Base-by-base conservation (phyloP, 2,797 vertebrate genomes). In the Micropoecilia bifurca region DNA sequence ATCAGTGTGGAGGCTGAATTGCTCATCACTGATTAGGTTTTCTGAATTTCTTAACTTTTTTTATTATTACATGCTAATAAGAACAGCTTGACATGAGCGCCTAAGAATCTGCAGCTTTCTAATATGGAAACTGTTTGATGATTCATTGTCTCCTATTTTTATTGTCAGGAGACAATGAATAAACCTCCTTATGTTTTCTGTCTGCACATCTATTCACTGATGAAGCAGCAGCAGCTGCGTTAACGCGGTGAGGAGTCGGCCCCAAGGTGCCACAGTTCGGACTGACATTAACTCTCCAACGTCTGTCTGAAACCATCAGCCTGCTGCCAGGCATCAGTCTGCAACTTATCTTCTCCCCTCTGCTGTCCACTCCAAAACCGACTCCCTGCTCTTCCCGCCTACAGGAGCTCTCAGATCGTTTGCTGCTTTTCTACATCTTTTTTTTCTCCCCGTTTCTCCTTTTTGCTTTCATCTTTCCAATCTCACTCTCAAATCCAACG, bases 171-270 rank as follows among this genome's bases (percentile, higher is more conserved):
- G 80, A 85, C 73, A 46, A 50, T 84, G 30, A 47, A 4, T 76
- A 41, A 55, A 71, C 78, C 74, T 84, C 86, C 77, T 81, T 84
- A 55, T 90, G 86, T 83, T 79, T 80, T 39, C 79, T 87, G 50
- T 84, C 79, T 73, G 75, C 66, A 43, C 45, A 72, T 81, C 75
- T 68, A 80, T 78, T 86, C 77, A 81, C 71, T 66, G 85, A 79
- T 68, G 61, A 79, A 89, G 53, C 82, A 79, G 85, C 87, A 83
- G 84, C 87, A 83, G 80, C 84, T 77, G 75, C 48, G 72, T 53
- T 69, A 63, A 74, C 55, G 25, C 48, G 76, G 50, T 0, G 20
- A 53, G 41, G 53, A 59, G 68, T 81, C 57, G 46, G 73, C n/a
- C 77, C 77, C 0, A 22, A 79, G 69, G 85, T 84, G 87, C 61